Evolutionary conservation across 2,888 invertebrate species (phyloP).

Genomic region (Epistrophe grossulariae): DNA sequence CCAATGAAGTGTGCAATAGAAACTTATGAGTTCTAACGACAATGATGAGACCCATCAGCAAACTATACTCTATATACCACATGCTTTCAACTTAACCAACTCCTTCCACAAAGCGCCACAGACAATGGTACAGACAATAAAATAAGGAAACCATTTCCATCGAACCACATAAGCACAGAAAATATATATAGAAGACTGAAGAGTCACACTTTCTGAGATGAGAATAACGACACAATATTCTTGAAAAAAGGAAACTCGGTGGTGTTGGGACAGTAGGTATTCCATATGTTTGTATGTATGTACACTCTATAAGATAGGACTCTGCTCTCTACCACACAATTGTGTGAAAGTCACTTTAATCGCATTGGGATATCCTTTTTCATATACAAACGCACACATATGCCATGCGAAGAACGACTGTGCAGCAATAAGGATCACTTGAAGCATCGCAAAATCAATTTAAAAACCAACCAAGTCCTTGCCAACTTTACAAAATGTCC

Average conservation of each 20-base stretch:
- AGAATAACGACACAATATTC: constrained; percentile 56
- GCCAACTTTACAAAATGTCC: constrained; percentile 59
- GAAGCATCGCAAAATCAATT: constrained; percentile 63
- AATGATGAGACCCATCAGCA: constrained; percentile 47
- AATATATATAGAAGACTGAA: too few species aligned
- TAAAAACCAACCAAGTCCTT: constrained; percentile 53
- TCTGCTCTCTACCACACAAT: constrained; percentile 30
- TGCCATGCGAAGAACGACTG: neutral
- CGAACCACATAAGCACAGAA: constrained; percentile 32
- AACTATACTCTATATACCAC: constrained; percentile 24
- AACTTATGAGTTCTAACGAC: constrained; percentile 56
- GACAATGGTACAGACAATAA: constrained; percentile 36
- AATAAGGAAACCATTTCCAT: constrained; percentile 60
- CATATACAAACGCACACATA: constrained; percentile 1
- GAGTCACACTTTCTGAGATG: constrained; percentile 43
- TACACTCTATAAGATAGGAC: constrained; percentile 1
- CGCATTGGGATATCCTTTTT: constrained; percentile 46
- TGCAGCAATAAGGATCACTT: constrained; percentile 51
- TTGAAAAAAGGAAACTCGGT: constrained; percentile 52
- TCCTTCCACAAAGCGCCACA: constrained; percentile 12
- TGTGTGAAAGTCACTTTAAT: constrained; percentile 59
- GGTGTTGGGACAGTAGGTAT: constrained; percentile 23
- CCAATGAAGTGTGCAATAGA: constrained; percentile 51
- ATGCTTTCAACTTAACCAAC: constrained; percentile 7
- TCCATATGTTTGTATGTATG: constrained; percentile 20